Evolutionary conservation across 2,888 invertebrate genomes (phyloP).

Genomic region (Liopterus haemorrhoidalis): DNA sequence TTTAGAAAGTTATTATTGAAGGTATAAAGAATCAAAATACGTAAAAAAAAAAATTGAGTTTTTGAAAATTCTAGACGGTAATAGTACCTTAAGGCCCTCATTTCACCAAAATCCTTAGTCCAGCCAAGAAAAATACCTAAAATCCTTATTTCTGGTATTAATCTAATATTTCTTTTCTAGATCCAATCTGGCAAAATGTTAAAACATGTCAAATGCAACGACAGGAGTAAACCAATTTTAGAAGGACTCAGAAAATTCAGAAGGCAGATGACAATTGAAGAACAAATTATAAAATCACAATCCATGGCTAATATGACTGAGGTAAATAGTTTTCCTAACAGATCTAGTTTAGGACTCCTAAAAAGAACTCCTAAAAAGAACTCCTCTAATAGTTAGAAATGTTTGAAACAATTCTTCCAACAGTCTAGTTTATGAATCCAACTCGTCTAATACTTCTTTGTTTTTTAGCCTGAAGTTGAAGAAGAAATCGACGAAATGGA

Average conservation of each 20-base stretch:
- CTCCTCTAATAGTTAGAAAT: neutral
- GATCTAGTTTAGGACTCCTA: neutral
- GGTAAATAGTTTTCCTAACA: too few relatives aligned
- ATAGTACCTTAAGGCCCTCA: too few relatives aligned
- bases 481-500: constrained; percentile 78
- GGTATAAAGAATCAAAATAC: too few relatives aligned
- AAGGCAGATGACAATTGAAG: constrained; percentile 84
- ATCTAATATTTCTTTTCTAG: constrained; percentile 40
- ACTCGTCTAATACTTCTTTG: constrained; percentile 11
- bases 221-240: constrained; percentile 77
- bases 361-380: neutral
- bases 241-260: constrained; percentile 81
- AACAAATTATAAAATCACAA: constrained; percentile 78
- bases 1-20: too few relatives aligned
- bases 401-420: constrained; percentile 19
- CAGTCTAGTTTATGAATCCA: neutral
- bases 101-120: too few relatives aligned
- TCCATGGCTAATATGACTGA: constrained; percentile 57
- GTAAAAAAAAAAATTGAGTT: too few relatives aligned
- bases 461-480: constrained; percentile 39
- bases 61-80: too few relatives aligned
- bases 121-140: too few relatives aligned
- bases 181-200: constrained; percentile 72
- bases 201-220: constrained; percentile 73
- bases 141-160: too few relatives aligned